Base-by-base conservation (phyloP, 2,113 vertebrate species). In the Todiramphus chloris region DNA sequence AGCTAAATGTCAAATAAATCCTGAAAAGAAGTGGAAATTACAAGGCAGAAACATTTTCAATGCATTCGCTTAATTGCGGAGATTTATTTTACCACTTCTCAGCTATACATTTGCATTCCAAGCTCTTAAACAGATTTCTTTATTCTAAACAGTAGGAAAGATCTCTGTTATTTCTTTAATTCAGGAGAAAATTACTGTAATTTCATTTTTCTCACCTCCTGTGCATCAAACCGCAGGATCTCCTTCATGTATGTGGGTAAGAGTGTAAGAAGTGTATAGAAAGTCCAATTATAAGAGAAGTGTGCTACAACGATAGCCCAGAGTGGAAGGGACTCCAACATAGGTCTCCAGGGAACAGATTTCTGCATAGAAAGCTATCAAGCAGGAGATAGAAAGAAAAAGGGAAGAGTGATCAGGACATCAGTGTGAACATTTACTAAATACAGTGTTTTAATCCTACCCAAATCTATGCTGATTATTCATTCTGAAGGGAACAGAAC, bases 221-320 rank as follows among this genome's bases (percentile, higher is more conserved):
- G 98, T 64, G 99, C 98, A 97, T 99, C 99, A 97, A 99, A 99
- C 46, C 99, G 98, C 83, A 99, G 97, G 60, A 99, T 97, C 75
- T 99, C 97, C 75, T 98, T 99, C 99, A 99, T 99, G 85, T 99
- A 99, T 2, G 99, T 99, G 27, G 99, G 99, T 92, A 99, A 97
- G 93, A 99, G 98, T 0, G 99, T 99, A 89, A 99, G 98, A 56
- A 99, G 98, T 4, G 99, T 99, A 88, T 99, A 99, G 97, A 99
- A 99, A 93, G 99, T 99, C 99, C 99, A 99, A 72, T 99, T 99
- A 92, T 99, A 99, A 85, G 99, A 99, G 97, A 99, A 99, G 88
- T 99, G 99, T 89, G 99, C 99, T 67, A 99, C 98, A 11, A 99
- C 98, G 10, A 99, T 99, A 80, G 99, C 99, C 99, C 98, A 99